Evolutionary conservation across 1,140 invertebrate genomes (phyloP).

Genomic region (Scaptodrosophila lebanonensis): DNA sequence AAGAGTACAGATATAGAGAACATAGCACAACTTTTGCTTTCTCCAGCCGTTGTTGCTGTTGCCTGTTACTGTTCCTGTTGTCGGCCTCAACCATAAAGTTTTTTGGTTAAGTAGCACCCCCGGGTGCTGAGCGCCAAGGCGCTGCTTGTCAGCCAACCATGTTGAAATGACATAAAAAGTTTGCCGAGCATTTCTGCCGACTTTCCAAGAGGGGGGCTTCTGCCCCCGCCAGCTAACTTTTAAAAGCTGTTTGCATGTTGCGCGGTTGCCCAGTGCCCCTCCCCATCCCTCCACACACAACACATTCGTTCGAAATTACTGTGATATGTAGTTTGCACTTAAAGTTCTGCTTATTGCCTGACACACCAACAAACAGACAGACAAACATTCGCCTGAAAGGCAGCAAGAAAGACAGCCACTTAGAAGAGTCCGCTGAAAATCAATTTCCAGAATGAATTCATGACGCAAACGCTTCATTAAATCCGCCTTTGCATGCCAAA

Average conservation of each 20-base stretch:
- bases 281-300: neutral
- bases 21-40: neutral
- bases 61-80: too few species aligned
- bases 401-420: neutral
- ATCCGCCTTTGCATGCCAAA: conserved; percentile 1
- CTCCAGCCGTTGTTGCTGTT: too few species aligned
- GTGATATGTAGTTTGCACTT: conserved; percentile 34
- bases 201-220: too few species aligned
- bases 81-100: conserved; percentile 59
- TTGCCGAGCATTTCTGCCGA: too few species aligned
- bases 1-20: too few species aligned
- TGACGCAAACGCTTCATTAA: conserved; percentile 1
- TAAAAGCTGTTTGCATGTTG: conserved; percentile 73
- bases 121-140: conserved; percentile 44
- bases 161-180: conserved; percentile 68
- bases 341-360: conserved; percentile 38
- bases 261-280: conserved; percentile 22
- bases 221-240: too few species aligned
- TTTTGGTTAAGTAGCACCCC: conserved; percentile 59
- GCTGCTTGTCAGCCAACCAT: conserved; percentile 40
- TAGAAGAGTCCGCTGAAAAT: neutral
- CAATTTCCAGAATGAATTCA: conserved; percentile 4
- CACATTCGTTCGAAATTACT: conserved; percentile 40
- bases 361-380: neutral
- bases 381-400: neutral